A percentile compares a stretch with the other conserved stretches of the same genome.
Evolutionary conservation across 2,888 invertebrate species (phyloP).

Genomic region (Andrena marginata): DNA sequence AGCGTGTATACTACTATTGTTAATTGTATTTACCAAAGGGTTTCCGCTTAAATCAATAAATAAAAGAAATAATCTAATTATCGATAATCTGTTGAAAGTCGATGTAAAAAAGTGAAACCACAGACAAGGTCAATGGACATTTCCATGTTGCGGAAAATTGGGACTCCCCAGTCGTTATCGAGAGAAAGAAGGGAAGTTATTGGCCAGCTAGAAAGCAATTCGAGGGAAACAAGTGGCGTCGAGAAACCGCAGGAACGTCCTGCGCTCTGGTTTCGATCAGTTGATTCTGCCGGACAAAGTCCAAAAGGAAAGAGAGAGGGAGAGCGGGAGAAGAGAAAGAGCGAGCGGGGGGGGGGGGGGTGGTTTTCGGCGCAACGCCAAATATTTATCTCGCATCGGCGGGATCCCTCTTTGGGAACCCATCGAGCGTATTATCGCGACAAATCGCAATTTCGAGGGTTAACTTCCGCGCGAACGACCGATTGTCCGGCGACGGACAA

Average conservation of each 20-base stretch:
- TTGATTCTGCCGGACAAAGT: conserved; percentile 53
- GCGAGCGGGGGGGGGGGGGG: conserved; percentile 7
- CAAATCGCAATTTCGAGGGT: conserved; percentile 65
- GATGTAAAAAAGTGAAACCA: not conserved
- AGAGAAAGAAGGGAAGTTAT: conserved; percentile 24
- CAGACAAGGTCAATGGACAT: not conserved
- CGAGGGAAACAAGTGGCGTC: conserved; percentile 38
- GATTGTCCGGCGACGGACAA: not conserved
- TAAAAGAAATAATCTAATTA: not conserved
- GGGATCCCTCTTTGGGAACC: conserved; percentile 50
- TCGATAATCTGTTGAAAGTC: not conserved
- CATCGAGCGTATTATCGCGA: conserved; percentile 67
- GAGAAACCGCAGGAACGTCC: conserved; percentile 53
- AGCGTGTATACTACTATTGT: too few relatives aligned
- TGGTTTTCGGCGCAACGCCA: conserved; percentile 64
- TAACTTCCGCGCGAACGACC: conserved; percentile 50
- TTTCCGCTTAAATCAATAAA: too few relatives aligned
- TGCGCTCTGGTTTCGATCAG: conserved; percentile 57
- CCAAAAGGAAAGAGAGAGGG: conserved; percentile 4
- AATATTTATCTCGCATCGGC: conserved; percentile 65
- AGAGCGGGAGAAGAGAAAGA: not conserved
- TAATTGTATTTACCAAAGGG: too few relatives aligned
- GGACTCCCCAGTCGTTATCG: conserved; percentile 18
- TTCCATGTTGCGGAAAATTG: not conserved
- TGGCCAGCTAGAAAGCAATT: conserved; percentile 35